A percentile compares a stretch with the other conserved stretches of the same genome.
Evolutionary conservation across 2,888 invertebrate genomes (phyloP).

Genomic region (Elegia similella): DNA sequence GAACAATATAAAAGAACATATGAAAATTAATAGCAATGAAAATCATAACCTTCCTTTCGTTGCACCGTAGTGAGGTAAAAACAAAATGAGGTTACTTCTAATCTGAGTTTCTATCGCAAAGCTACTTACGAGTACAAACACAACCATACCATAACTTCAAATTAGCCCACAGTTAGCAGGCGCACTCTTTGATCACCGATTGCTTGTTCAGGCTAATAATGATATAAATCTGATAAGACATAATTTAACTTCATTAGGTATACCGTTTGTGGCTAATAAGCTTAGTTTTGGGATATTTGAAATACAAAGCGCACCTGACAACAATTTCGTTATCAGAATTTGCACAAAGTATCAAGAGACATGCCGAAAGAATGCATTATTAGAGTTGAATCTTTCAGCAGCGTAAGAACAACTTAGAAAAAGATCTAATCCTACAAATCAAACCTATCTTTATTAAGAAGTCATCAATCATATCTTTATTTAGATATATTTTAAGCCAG

Average conservation of each 20-base stretch:
- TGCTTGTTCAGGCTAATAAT: slow-evolving; percentile 3
- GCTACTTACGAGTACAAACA: slow-evolving; percentile 9
- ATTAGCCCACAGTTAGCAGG: slow-evolving; percentile 21
- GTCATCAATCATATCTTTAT: no score
- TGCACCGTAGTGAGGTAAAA: slow-evolving; percentile 8
- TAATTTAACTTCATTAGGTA: neutral
- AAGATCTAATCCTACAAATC: no score
- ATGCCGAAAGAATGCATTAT: no score
- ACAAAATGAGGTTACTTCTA: slow-evolving; percentile 17
- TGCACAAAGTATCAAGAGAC: no score
- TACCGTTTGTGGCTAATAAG: slow-evolving; percentile 1
- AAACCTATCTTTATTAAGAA: no score
- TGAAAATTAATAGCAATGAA: no score
- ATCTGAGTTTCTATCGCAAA: slow-evolving; percentile 17
- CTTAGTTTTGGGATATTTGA: neutral
- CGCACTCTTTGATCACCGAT: slow-evolving; percentile 11
- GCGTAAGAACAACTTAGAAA: no score
- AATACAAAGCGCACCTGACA: neutral
- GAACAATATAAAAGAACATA: no score
- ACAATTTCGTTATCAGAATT: no score
- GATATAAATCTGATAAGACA: neutral
- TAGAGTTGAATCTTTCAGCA: no score
- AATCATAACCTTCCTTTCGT: no score
- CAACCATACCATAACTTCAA: slow-evolving; percentile 32
- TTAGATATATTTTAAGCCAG: no score